Base-by-base conservation (phyloP, 2,113 vertebrate genomes). In the Microtus montanus region DNA sequence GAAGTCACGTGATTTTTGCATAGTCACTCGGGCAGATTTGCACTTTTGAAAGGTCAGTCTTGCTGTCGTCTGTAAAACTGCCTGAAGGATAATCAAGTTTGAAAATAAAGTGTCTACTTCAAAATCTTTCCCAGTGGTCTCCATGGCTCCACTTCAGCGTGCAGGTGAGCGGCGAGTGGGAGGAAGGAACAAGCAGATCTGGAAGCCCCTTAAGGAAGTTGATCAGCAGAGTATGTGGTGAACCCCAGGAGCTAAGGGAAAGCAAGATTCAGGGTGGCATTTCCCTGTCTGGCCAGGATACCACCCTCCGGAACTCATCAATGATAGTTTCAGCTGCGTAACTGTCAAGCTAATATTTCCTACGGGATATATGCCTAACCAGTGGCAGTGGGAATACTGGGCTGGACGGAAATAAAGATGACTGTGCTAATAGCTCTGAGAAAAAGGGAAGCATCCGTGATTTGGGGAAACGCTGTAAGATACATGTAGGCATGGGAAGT, bases 1-100 rank as follows among this genome's bases (percentile, higher is more conserved):
- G 63, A 96, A 93, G 73, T 90, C 82, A 87, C 87, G 17, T 8
- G 75, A 20, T 7, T n/a, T 96, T 89, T 85, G 20, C 54, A 78
- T 44, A 86, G 41, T 22, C 82, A 92, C 83, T 95, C 41, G 19
- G 87, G 70, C 54, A 88, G 63, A 89, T 89, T 87, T 90, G 20
- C 90, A 70, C 74, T 88, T 96, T 86, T 78, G 41, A 89, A 88
- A 92, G 63, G 83, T 89, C 73, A 91, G 58, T 58, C 58, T 58
- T 78, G 26, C 66, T 83, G 22, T 35, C 58, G 30, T 83, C 41
- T 89, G n/a, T 84, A 89, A 33, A 92, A 66, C 26, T 89, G 33
- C 70, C 73, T 71, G 47, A 47, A 91, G 77, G 19, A 19, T 58
- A 95, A 26, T 77, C 52, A 97, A 86, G 73, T 68, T 41, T 82